Base-by-base conservation (phyloP, 2,797 vertebrate genomes). In the Anisognathus igniventris region DNA sequence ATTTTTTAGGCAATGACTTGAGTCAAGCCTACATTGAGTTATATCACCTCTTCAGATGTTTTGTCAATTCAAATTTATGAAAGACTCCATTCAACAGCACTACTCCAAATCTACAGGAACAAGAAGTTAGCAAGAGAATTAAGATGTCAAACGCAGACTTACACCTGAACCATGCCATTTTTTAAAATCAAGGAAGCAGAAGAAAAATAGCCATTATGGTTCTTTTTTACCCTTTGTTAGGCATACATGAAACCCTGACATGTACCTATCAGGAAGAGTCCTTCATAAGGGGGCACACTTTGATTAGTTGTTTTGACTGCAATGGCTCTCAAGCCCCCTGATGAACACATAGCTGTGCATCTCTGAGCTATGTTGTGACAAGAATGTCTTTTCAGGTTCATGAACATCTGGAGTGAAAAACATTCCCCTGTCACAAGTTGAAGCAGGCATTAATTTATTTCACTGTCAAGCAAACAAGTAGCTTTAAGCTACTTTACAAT, bases 401-500 rank as follows among this genome's bases (percentile, higher is more conserved):
- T 31, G 35, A 56, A 80, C 57, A 79, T 67, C 33, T 42, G 57
- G 10, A 88, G 51, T 28, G n/a, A 76, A 86, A 86, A 93, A 53
- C 60, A 81, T 66, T 77, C 57, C 30, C 66, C 67, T 30, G 54
- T 77, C 88, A 82, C 48, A 70, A 81, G 45, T 2, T 56, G 64
- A 90, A 76, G 42, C 6, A 92, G 6, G 10, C 25, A 76, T 65
- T 90, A 39, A 87, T 89, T 79, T 91, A 79, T 56, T 92, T 80
- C 61, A 64, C 48, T 80, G 75, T 61, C 81, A 93, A 82, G 64
- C 27, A 88, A 93, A 85, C 77, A 82, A 94, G 75, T 14, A 91
- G 45, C 58, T 89, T 72, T 65, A 93, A 87, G 90, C 19, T 87
- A 80, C 71, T 65, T 67, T 57, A 58, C 64, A 86, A 7, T 8